These are phyloP conservation scores for Ctenoplectra terminalis DNA, from an alignment of 1,140 invertebrate genomes.

Conservation along the genomic window DNA sequence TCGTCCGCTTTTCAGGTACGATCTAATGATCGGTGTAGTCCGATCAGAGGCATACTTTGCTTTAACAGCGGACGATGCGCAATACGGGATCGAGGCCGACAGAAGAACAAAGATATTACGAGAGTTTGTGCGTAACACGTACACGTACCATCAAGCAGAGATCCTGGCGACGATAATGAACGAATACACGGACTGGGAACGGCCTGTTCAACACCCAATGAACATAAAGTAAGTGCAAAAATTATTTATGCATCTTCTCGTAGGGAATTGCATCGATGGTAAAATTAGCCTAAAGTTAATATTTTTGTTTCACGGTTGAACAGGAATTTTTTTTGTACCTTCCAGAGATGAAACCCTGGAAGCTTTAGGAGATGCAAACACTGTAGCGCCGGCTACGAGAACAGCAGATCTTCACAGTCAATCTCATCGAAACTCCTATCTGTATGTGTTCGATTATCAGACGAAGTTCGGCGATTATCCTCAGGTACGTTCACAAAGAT, in stretches of 20 bases:
- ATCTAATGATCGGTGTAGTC: constrained; percentile 96
- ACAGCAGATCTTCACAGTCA: constrained; percentile 96
- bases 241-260: background rate
- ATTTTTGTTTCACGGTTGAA: background rate
- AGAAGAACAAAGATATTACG: constrained; percentile 94
- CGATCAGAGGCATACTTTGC: constrained; percentile 93
- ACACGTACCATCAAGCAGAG: constrained; percentile 93
- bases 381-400: constrained; percentile 95
- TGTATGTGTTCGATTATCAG: constrained; percentile 97
- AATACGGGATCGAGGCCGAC: constrained; percentile 95
- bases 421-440: constrained; percentile 91
- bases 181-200: constrained; percentile 98
- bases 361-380: constrained; percentile 95
- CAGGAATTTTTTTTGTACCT: constrained; percentile 35
- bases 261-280: background rate
- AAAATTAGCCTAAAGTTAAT: no score
- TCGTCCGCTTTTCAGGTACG: constrained; percentile 86
- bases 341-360: constrained; percentile 96
- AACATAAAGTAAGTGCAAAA: constrained; percentile 87
- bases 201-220: constrained; percentile 95
- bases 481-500: constrained; percentile 85
- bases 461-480: constrained; percentile 95
- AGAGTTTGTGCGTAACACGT: constrained; percentile 96
- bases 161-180: constrained; percentile 95
- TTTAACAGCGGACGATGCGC: constrained; percentile 94